Evolutionary conservation across 2,113 vertebrate species (phyloP).

Genomic region (Strix aluco): DNA sequence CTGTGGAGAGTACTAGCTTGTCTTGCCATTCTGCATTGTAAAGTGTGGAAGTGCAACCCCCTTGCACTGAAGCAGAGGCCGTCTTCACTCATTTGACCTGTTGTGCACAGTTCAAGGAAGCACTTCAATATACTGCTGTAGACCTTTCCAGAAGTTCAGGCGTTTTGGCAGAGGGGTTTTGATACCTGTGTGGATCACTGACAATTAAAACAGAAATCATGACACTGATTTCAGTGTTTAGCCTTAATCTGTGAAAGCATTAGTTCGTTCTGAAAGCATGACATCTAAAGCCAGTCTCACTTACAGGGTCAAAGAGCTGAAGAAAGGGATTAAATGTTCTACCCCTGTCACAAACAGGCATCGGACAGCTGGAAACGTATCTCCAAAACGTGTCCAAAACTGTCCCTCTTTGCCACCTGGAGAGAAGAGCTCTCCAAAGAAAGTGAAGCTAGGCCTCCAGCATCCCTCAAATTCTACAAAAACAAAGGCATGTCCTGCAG

Average conservation of each 20-base stretch:
- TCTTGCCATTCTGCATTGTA: neutral
- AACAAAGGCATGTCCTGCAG: conserved; percentile 51
- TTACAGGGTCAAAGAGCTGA: conserved; percentile 90
- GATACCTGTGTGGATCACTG: neutral
- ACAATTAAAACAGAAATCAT: neutral
- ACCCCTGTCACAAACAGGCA: conserved; percentile 29
- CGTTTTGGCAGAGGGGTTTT: neutral
- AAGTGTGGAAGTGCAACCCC: neutral
- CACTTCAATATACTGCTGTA: neutral
- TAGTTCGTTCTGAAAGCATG: neutral
- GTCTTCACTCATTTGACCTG: neutral
- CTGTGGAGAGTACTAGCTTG: neutral
- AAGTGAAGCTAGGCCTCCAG: conserved; percentile 75
- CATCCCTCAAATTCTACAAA: conserved; percentile 10
- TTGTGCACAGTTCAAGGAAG: neutral
- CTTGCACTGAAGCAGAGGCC: neutral
- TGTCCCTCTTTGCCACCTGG: conserved; percentile 44
- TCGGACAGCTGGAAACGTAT: conserved; percentile 38
- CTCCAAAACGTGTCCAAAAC: conserved; percentile 77
- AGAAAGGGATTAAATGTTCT: conserved; percentile 72
- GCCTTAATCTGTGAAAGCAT: neutral
- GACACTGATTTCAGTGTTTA: neutral
- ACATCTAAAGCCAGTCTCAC: conserved; percentile 15
- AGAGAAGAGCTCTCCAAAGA: conserved; percentile 82
- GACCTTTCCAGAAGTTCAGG: neutral